Conservation (phyloP, 2,797 vertebrate genomes). For the Enteromius radiatus region DNA sequence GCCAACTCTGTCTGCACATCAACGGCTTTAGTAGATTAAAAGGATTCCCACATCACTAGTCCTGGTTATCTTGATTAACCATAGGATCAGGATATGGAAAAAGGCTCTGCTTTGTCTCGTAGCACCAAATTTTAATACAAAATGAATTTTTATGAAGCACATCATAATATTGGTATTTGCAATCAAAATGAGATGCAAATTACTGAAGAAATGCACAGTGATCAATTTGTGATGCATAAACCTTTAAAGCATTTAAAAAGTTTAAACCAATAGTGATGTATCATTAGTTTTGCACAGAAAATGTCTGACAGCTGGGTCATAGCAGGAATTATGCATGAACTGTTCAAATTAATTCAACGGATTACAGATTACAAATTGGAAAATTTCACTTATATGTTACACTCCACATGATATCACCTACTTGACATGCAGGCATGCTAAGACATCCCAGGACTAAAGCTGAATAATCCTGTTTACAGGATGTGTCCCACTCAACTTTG, state of each 20-base stretch:
- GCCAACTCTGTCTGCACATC: constrained; percentile 45
- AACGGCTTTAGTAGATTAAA: constrained; percentile 57
- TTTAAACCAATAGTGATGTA: not conserved
- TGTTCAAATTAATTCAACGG: not conserved
- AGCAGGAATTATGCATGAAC: not conserved
- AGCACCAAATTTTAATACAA: constrained; percentile 20
- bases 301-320: constrained; percentile 2
- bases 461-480: constrained; percentile 55
- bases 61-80: constrained; percentile 48
- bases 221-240: not conserved
- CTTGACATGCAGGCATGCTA: constrained; percentile 23
- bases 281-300: not conserved
- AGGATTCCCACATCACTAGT: constrained; percentile 39
- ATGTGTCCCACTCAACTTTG: constrained; percentile 41
- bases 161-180: not conserved
- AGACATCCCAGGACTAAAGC: constrained; percentile 36
- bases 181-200: not conserved
- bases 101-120: constrained; percentile 5
- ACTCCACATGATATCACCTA: not conserved
- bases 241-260: not conserved
- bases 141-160: not conserved
- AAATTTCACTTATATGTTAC: not conserved
- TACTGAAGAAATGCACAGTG: not conserved
- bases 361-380: not conserved
- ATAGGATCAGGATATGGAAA: constrained; percentile 28